Evolutionary conservation across 2,888 invertebrate species (phyloP).

Genomic region (Muscina levida): DNA sequence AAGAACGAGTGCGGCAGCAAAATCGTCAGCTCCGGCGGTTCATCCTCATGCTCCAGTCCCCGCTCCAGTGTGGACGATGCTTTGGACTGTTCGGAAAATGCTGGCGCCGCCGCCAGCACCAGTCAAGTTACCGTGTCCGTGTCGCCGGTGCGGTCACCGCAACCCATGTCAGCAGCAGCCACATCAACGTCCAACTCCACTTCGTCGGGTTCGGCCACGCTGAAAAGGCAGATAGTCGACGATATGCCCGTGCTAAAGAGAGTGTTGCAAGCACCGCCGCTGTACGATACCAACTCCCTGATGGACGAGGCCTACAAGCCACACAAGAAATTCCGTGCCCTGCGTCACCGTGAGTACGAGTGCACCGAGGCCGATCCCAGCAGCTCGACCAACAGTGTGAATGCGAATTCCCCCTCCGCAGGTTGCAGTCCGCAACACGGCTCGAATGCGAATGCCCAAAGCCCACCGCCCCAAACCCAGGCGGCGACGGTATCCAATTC

Average conservation of each 20-base stretch:
- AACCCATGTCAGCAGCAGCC: slow-evolving; percentile 67
- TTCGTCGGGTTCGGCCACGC: slow-evolving; percentile 68
- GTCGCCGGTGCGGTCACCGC: slow-evolving; percentile 78
- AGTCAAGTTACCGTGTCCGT: slow-evolving; percentile 73
- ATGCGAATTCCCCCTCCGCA: slow-evolving; percentile 53
- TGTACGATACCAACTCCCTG: slow-evolving; percentile 92
- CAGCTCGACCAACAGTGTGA: slow-evolving; percentile 84
- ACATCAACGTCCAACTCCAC: slow-evolving; percentile 69
- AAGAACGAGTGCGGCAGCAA: slow-evolving; percentile 85
- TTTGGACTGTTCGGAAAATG: slow-evolving; percentile 81
- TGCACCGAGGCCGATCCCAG: slow-evolving; percentile 84
- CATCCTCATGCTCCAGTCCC: slow-evolving; percentile 92
- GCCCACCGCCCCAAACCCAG: slow-evolving; percentile 44
- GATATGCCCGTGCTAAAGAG: slow-evolving; percentile 97
- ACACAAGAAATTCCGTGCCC: slow-evolving; percentile 95
- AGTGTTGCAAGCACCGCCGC: slow-evolving; percentile 94
- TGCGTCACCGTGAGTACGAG: slow-evolving; percentile 90
- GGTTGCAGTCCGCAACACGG: slow-evolving; percentile 53
- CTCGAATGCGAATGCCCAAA: slow-evolving; percentile 67
- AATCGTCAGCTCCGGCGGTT: slow-evolving; percentile 85
- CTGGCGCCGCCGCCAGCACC: slow-evolving; percentile 66
- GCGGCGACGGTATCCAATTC: slow-evolving; percentile 32
- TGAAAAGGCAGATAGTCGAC: slow-evolving; percentile 84
- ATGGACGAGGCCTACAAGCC: slow-evolving; percentile 98
- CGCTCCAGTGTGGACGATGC: slow-evolving; percentile 91